Evolutionary conservation across 2,797 vertebrate species (phyloP).

Genomic region (Labroides dimidiatus): DNA sequence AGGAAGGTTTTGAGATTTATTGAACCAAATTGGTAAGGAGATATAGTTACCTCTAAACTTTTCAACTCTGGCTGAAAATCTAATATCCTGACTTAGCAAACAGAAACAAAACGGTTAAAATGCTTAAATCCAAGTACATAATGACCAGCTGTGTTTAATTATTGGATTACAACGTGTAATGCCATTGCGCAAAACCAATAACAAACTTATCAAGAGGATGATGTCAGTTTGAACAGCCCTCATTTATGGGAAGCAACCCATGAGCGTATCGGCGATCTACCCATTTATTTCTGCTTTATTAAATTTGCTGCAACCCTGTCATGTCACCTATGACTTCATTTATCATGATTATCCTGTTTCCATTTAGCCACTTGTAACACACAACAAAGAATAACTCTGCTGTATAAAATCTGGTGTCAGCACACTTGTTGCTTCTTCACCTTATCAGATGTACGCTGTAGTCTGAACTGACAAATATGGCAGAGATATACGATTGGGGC

Average conservation of each 20-base stretch:
- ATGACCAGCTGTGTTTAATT: conserved; percentile 28
- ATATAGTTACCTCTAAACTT: conserved; percentile 33
- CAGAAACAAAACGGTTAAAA: conserved; percentile 12
- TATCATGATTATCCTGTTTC: conserved; percentile 11
- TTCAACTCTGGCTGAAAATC: conserved; percentile 37
- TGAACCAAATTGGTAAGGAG: conserved; percentile 30
- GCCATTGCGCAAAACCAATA: conserved; percentile 23
- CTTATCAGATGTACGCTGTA: conserved; percentile 28
- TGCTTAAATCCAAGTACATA: conserved; percentile 9
- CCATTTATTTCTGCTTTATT: conserved; percentile 21
- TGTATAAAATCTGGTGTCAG: conserved; percentile 16
- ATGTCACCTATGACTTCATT: conserved; percentile 32
- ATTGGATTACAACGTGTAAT: conserved; percentile 47
- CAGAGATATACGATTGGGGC: conserved; percentile 48
- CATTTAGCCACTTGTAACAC: background rate
- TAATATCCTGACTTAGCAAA: conserved; percentile 20
- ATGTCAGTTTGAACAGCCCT: conserved; percentile 25
- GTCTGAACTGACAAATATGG: conserved; percentile 54
- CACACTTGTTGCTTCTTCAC: conserved; percentile 16
- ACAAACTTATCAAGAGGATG: conserved; percentile 13
- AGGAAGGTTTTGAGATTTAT: conserved; percentile 12
- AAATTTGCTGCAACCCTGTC: conserved; percentile 18
- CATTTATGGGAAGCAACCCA: conserved; percentile 17
- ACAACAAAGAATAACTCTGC: conserved; percentile 19
- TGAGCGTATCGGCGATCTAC: background rate